phyloP scores from a whole-genome alignment of 1,140 invertebrate genomes.

The Leptinotarsa lineolata region DNA sequence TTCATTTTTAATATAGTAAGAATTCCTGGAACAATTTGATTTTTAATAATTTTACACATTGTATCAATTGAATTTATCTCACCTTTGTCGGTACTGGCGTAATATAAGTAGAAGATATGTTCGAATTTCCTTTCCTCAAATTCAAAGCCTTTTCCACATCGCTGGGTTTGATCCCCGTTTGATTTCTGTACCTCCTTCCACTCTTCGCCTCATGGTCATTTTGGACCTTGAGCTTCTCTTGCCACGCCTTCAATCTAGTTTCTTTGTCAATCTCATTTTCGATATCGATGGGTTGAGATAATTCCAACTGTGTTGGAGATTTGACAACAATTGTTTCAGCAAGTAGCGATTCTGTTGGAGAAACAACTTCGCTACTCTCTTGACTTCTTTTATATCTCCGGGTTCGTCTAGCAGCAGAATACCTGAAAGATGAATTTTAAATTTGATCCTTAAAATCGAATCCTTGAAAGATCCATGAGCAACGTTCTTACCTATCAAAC shows the following conservation, averaged over 20 bases:
- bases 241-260: slow-evolving; percentile 65
- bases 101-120: slow-evolving; percentile 18
- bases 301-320: slow-evolving; percentile 35
- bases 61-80: not conserved
- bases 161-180: slow-evolving; percentile 67
- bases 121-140: slow-evolving; percentile 17
- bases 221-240: slow-evolving; percentile 63
- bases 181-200: slow-evolving; percentile 53
- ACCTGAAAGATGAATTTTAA: slow-evolving; percentile 59
- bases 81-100: slow-evolving; percentile 28
- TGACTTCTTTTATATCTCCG: slow-evolving; percentile 77
- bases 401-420: slow-evolving; percentile 76
- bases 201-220: slow-evolving; percentile 33
- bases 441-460: not conserved
- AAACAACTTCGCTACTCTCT: slow-evolving; percentile 61
- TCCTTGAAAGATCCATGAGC: not conserved
- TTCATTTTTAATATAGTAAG: too few relatives aligned
- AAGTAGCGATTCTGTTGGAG: slow-evolving; percentile 56
- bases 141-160: slow-evolving; percentile 67
- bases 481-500: slow-evolving; percentile 64
- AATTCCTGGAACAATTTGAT: too few relatives aligned
- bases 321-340: slow-evolving; percentile 49
- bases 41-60: not conserved
- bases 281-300: slow-evolving; percentile 32
- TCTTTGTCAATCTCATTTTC: slow-evolving; percentile 64